Conservation (phyloP, 2,113 vertebrate genomes). For the Paedocypris sp. region DNA sequence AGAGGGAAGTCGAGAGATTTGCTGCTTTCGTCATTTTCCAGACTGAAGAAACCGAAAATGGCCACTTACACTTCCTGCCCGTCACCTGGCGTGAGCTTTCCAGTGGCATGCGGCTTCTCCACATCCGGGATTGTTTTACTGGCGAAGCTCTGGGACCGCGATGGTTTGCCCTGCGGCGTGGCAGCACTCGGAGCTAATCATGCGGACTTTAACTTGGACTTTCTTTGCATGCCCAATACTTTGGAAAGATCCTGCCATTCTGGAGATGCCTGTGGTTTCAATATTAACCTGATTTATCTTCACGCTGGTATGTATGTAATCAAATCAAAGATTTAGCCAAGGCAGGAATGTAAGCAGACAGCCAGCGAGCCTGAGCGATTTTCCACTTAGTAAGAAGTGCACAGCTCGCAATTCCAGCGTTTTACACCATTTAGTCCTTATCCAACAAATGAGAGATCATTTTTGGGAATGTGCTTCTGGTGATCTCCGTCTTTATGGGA, state of each 20-base stretch:
- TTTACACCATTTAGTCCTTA: constrained; percentile 13
- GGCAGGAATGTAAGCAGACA: constrained; percentile 11
- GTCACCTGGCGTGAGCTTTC: constrained; percentile 62
- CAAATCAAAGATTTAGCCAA: constrained; percentile 13
- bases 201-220: constrained; percentile 23
- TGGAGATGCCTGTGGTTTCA: neutral
- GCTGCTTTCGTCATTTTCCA: constrained; percentile 50
- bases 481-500: neutral
- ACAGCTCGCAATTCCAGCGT: neutral
- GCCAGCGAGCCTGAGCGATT: neutral
- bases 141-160: constrained; percentile 36
- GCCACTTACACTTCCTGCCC: constrained; percentile 58
- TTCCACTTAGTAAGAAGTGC: neutral
- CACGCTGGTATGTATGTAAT: constrained; percentile 4
- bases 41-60: constrained; percentile 57
- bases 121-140: constrained; percentile 56
- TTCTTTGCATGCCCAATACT: constrained; percentile 13
- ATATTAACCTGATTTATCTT: constrained; percentile 13
- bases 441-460: constrained; percentile 17
- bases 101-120: constrained; percentile 56
- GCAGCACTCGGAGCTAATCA: constrained; percentile 39
- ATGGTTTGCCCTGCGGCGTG: constrained; percentile 42
- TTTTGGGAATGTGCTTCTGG: neutral
- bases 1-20: constrained; percentile 51
- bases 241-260: neutral